phyloP scores from a whole-genome alignment of 2,797 vertebrate genomes.

The Sebastes hopkinsi region DNA sequence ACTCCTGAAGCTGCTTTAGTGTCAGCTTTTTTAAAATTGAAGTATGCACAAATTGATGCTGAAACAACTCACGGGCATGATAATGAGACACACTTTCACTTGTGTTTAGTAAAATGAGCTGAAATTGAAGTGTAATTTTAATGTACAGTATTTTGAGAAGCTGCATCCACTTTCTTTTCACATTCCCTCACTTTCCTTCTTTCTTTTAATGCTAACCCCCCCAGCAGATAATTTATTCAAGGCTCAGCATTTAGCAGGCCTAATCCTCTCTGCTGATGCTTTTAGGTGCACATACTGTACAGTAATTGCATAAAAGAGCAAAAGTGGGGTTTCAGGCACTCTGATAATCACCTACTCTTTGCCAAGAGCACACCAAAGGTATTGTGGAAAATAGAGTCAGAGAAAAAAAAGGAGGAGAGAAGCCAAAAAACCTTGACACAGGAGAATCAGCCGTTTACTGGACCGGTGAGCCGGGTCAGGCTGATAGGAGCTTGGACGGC shows the following conservation, averaged over 20 bases:
- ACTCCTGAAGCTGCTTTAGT: neutral
- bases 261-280: slow-evolving; percentile 72
- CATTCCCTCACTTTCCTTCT: neutral
- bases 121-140: slow-evolving; percentile 20
- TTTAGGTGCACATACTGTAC: slow-evolving; percentile 66
- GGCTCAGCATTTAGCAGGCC: slow-evolving; percentile 72
- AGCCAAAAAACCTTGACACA: slow-evolving; percentile 66
- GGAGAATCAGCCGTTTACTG: slow-evolving; percentile 72
- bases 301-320: slow-evolving; percentile 76
- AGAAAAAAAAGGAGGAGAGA: slow-evolving; percentile 4
- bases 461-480: slow-evolving; percentile 80
- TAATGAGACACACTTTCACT: neutral
- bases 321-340: slow-evolving; percentile 71
- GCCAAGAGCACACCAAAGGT: slow-evolving; percentile 50
- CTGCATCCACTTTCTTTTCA: slow-evolving; percentile 18
- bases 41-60: neutral
- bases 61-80: neutral
- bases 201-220: slow-evolving; percentile 17
- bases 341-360: slow-evolving; percentile 78
- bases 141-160: slow-evolving; percentile 10
- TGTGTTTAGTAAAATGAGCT: neutral
- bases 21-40: neutral
- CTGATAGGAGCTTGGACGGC: slow-evolving; percentile 76
- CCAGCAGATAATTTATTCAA: slow-evolving; percentile 71
- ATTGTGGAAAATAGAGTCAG: slow-evolving; percentile 24